A percentile compares a stretch with the other conserved stretches of the same genome.
Evolutionary conservation across 2,888 invertebrate species (phyloP).

Genomic region (Lordiphosa fenestrarum): DNA sequence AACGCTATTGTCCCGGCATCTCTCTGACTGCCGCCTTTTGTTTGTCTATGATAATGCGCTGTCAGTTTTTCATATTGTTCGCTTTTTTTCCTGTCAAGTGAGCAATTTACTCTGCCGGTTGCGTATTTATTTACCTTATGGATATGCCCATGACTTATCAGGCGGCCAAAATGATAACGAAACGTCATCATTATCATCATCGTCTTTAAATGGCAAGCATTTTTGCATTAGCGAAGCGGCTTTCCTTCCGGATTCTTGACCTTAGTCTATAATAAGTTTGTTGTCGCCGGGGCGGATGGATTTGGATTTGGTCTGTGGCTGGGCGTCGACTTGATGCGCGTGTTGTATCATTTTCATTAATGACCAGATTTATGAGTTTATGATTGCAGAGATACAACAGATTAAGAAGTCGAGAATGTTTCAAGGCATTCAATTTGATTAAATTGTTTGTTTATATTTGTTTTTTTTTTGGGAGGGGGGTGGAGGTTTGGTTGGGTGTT

Average conservation of each 20-base stretch:
- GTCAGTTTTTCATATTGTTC: conserved; percentile 8
- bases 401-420: no score
- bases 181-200: conserved; percentile 24
- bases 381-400: conserved; percentile 40
- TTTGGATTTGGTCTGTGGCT: conserved; percentile 8
- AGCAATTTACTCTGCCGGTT: conserved; percentile 36
- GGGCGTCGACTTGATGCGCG: conserved; percentile 51
- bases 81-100: conserved; percentile 28
- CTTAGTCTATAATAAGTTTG: conserved; percentile 69
- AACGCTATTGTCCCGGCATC: conserved; percentile 41
- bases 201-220: conserved; percentile 42
- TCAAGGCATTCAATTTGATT: conserved; percentile 51
- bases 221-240: conserved; percentile 29
- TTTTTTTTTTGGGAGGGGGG: not conserved
- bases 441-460: conserved; percentile 49
- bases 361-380: conserved; percentile 62
- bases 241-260: conserved; percentile 76
- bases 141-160: conserved; percentile 69
- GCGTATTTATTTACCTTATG: conserved; percentile 55
- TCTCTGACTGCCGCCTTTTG: conserved; percentile 20
- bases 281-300: conserved; percentile 12
- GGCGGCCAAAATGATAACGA: conserved; percentile 66
- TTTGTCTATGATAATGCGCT: conserved; percentile 43
- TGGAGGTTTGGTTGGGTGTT: not conserved
- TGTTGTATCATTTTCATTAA: conserved; percentile 52